These are phyloP conservation scores for Oedothorax gibbosus DNA, from an alignment of 1,140 invertebrate species.

Conservation along the genomic window DNA sequence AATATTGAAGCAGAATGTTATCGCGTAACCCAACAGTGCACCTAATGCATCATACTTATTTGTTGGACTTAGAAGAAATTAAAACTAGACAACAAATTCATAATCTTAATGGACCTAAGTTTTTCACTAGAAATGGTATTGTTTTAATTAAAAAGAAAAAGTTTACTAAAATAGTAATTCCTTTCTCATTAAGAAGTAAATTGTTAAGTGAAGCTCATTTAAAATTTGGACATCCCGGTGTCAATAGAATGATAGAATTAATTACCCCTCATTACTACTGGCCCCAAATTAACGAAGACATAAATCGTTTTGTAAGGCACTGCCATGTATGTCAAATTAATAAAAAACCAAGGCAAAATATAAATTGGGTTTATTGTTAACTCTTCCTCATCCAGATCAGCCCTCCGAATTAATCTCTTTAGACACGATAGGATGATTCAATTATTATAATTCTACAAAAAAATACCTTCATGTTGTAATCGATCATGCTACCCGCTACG, in stretches of 20 bases:
- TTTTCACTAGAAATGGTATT: not conserved
- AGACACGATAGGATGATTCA: not conserved
- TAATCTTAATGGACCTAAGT: not conserved
- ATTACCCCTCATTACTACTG: too few species aligned
- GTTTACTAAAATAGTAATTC: not conserved
- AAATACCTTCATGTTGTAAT: constrained; percentile 21
- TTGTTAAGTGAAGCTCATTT: not conserved
- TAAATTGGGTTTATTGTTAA: not conserved
- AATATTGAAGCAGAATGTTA: constrained; percentile 15
- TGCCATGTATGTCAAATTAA: not conserved
- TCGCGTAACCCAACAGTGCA: too few species aligned
- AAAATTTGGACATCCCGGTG: not conserved
- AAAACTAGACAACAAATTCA: not conserved
- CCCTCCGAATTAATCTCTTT: too few species aligned
- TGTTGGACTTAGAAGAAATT: not conserved
- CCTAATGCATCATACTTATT: not conserved
- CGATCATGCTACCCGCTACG: constrained; percentile 9
- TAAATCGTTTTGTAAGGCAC: not conserved
- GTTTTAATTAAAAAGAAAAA: not conserved
- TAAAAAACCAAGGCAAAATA: not conserved
- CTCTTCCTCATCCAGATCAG: not conserved
- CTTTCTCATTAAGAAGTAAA: constrained; percentile 11
- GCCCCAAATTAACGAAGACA: too few species aligned
- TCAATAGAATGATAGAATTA: not conserved
- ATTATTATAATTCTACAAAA: constrained; percentile 9